A percentile compares a stretch with the other conserved stretches of the same genome.
Conservation (phyloP, 2,888 invertebrate species). For the Tetramorium bicarinatum region DNA sequence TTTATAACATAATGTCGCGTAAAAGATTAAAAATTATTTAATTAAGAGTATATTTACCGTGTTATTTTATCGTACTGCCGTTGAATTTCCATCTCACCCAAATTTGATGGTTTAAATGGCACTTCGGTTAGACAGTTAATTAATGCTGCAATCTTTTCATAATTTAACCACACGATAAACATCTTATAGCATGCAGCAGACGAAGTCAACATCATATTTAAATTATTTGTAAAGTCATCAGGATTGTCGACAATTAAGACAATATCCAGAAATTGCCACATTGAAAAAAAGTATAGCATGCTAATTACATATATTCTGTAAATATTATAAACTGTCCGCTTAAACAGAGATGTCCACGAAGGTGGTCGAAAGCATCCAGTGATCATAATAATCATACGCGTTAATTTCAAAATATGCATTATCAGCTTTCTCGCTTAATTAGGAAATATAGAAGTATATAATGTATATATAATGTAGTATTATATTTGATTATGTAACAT, state of each 20-base stretch:
- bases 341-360: conserved; percentile 55
- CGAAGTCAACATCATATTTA: conserved; percentile 62
- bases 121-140: conserved; percentile 8
- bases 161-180: conserved; percentile 55
- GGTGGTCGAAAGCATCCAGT: conserved; percentile 64
- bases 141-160: conserved; percentile 19
- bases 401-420: conserved; percentile 56
- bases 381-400: conserved; percentile 50
- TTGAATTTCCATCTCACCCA: conserved; percentile 21
- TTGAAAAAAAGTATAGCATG: conserved; percentile 42
- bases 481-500: neutral
- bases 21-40: neutral
- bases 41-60: conserved; percentile 29
- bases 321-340: conserved; percentile 55
- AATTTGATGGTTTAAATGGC: conserved; percentile 35
- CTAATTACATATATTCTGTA: conserved; percentile 54
- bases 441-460: neutral
- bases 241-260: conserved; percentile 32
- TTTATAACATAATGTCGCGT: neutral
- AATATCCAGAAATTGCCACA: conserved; percentile 61
- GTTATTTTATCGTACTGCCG: conserved; percentile 19
- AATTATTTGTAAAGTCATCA: conserved; percentile 62
- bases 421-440: neutral
- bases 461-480: neutral
- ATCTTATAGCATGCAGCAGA: conserved; percentile 59